Evolutionary conservation across 2,888 invertebrate species (phyloP), one percentile per base, ranked within the genome.

Genomic region (Caenorhabditis sulstoni): DNA sequence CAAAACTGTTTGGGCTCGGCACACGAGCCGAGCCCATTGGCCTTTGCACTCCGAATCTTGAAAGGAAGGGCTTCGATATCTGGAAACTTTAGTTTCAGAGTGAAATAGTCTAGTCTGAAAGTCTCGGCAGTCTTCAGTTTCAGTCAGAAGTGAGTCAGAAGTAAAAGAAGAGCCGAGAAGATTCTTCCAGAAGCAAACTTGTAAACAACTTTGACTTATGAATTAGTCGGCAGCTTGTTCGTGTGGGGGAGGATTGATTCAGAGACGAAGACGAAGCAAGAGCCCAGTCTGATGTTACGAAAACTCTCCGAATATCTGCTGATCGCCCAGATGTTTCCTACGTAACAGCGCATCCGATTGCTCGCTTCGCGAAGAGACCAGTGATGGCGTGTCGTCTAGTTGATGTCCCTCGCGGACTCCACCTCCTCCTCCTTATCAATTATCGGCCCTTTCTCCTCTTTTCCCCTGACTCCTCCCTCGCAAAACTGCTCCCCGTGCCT

Each of bases 401-500:
- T 20, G 9, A 9, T 44, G 52, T 16, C 52, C 47, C 35, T 47
- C 39, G 47, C 55, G 35, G 49, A 55, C 67, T 57, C 67, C 68
- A 52, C 68, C 68, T 52, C 68, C 41, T 22, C 49, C 37, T 37
- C 55, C 49, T 23, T 4, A 59, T 68, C 50, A 59, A 68, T 68
- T 68, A 68, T 68, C 44, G 18, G 55, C 29, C 29, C 29, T 29
- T 29, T 29, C 29, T 29, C 29, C 29, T 29, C 29, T 7, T 29
- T 7, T 14, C 29, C n/a, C n/a, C n/a, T n/a, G 35, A 12, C 59
- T 50, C 67, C 67, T 68, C 67, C 67, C 52, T 52, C 67, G 29
- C 61, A 62, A 35, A 49, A 23, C 41, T 37, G 16, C 5, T 8
- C 47, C 39, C 14, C 9, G 44, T n/a, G 20, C 20, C 47, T 45